Evolutionary conservation across 1,140 invertebrate genomes (phyloP), one percentile per base, ranked within the genome.

Genomic region (Drosophila repletoides): DNA sequence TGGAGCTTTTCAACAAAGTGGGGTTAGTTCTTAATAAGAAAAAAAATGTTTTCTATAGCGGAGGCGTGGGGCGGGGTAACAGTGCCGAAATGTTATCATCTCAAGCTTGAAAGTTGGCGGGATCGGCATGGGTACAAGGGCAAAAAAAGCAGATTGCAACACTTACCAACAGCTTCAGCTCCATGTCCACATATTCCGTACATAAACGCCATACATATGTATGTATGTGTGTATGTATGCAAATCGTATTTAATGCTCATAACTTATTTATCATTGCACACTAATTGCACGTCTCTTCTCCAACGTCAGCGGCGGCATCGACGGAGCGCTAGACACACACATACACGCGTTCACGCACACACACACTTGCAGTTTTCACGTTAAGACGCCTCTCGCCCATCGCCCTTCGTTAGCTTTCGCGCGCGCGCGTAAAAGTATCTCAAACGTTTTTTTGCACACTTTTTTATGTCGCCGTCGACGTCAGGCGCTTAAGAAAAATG

Each of bases 341-440:
- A 49, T 33, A 59, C 33, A 24, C 31, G 28, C 17, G 24, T 28
- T 6, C 14, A 53, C 26, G 17, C 28, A 40, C 49, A 45, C 34
- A 43, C 36, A 43, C 43, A 48, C 59, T 26, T 19, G 12, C 17
- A 69, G 12, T 49, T 15, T 15, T 15, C 40, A 58, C 36, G 43
- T 66, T 55, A 46, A n/a, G 21, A 41, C 56, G 34, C 65, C 75
- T 59, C 56, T 33, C 61, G 26, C 41, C 63, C 53, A 46, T 70
- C 40, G 12, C 7, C 43, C 31, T 52, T 53, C 45, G 56, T 64
- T 79, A 14, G 59, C 38, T 64, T 60, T 41, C 61, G 79, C 80
- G 79, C 79, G 77, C 77, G 80, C 79, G 80, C 80, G 61, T 58
- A 68, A 86, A 84, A 53, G 74, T 84, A 84, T 79, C 80, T 84